Evolutionary conservation across 2,797 vertebrate genomes (phyloP).

Genomic region (Chelmon rostratus): DNA sequence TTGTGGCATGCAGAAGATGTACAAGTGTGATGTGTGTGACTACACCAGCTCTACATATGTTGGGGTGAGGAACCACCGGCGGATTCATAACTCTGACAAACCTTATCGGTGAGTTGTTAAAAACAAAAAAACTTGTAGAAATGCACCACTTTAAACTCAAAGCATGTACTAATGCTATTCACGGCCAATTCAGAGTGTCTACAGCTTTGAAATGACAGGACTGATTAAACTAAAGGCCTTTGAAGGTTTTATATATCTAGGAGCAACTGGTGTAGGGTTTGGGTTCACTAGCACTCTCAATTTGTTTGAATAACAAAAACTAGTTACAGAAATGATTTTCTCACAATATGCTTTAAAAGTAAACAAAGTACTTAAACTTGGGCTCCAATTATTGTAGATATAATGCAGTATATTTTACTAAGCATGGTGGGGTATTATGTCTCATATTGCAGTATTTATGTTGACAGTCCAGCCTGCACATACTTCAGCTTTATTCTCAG

Average conservation of each 20-base stretch:
- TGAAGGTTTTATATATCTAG: neutral
- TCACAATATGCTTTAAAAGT: too few species aligned
- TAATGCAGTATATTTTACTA: too few species aligned
- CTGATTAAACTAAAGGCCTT: neutral
- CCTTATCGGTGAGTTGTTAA: conserved; percentile 91
- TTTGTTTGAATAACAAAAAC: neutral
- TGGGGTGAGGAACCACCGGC: conserved; percentile 95
- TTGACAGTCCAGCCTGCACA: neutral
- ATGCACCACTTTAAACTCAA: neutral
- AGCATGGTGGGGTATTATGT: neutral
- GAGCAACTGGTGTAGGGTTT: neutral
- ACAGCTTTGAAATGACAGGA: neutral
- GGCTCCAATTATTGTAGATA: neutral
- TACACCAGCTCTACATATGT: conserved; percentile 97
- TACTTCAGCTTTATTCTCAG: neutral
- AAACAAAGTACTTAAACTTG: neutral
- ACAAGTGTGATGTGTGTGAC: conserved; percentile 94
- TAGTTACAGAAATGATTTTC: neutral
- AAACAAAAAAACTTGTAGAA: neutral
- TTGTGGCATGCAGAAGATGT: conserved; percentile 87
- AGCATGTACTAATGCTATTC: neutral
- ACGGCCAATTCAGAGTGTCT: neutral
- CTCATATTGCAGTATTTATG: neutral
- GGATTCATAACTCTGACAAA: conserved; percentile 96
- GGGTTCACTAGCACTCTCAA: neutral